Base-by-base conservation (phyloP, 2,797 vertebrate genomes). In the Vultur gryphus region DNA sequence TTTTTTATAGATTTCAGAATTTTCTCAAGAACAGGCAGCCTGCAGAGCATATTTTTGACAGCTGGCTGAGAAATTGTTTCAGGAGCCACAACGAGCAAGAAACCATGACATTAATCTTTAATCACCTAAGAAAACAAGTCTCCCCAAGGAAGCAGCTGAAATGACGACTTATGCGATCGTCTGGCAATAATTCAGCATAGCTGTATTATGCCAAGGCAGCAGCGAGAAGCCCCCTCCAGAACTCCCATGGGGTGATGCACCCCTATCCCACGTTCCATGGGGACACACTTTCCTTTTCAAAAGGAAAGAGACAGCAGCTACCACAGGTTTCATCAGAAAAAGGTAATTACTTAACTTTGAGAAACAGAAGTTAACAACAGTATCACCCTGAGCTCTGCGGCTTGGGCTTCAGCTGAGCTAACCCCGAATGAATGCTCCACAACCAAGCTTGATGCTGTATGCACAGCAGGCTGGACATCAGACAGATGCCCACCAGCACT, bases 111-210 rank as follows among this genome's bases (percentile, higher is more conserved):
- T 23, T 84, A 54, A 59, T 35, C 31, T 80, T 86, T 62, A 72
- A 75, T 73, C 28, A 52, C 37, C 48, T 71, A 77, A 59, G 29
- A 62, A 66, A 83, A 61, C 7, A 71, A 77, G 19, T 28, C 4
- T 85, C 35, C 44, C 52, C 37, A 58, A 57, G 49, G 64, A 71
- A 92, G 80, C 4, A 39, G 57, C 18, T 80, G 54, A 87, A 93
- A 73, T 7, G 13, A 84, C 0, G 2, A 26, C 19, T 57, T 84
- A 31, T 0, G 3, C 0, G 8, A 75, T 52, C 67, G 80, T 3
- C 23, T 57, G 67, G n/a, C 29, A 49, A 13, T 21, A 83, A 66
- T 2, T 16, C 43, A 73, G 64, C 59, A 55, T 0, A 51, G 41
- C 43, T 49, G 13, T 21, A 25, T 43, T 28, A 37, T 24, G 14